phyloP scores from a whole-genome alignment of 2,113 vertebrate species.

The Mormoops blainvillei region DNA sequence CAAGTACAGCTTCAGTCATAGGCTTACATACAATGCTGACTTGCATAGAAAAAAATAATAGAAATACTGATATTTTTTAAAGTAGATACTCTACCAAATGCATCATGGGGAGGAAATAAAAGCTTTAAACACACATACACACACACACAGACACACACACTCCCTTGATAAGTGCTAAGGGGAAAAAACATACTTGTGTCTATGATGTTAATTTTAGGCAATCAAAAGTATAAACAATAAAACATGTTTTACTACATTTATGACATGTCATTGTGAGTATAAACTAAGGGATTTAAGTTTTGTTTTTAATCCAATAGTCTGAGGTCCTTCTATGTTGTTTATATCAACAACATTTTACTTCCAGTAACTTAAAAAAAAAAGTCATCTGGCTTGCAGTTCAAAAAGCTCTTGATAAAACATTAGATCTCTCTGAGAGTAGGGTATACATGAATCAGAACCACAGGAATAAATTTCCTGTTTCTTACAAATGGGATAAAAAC shows the following conservation, averaged over 20 bases:
- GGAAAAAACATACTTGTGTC: not conserved
- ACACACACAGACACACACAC: not conserved
- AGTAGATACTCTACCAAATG: conserved; percentile 19
- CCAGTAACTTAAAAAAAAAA: conserved; percentile 2
- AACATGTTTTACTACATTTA: conserved; percentile 27
- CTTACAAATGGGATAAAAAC: conserved; percentile 18
- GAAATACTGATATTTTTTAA: conserved; percentile 51
- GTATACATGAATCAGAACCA: conserved; percentile 14
- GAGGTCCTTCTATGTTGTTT: conserved; percentile 36
- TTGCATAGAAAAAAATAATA: not conserved
- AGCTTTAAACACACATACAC: not conserved
- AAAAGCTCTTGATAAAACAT: conserved; percentile 37
- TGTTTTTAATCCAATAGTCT: conserved; percentile 27
- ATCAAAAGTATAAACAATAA: conserved; percentile 40
- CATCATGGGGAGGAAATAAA: conserved; percentile 47
- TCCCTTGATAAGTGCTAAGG: not conserved
- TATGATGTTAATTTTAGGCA: conserved; percentile 22
- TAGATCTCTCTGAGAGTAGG: not conserved
- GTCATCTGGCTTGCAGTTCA: conserved; percentile 18
- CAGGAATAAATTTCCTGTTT: conserved; percentile 22
- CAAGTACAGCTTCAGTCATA: not conserved
- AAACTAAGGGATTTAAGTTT: conserved; percentile 21
- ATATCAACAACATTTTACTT: conserved; percentile 38
- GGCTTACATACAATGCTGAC: not conserved
- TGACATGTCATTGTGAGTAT: not conserved